Evolutionary conservation across 2,113 vertebrate species (phyloP), one percentile per base, ranked within the genome.

Genomic region (Pagrus major): DNA sequence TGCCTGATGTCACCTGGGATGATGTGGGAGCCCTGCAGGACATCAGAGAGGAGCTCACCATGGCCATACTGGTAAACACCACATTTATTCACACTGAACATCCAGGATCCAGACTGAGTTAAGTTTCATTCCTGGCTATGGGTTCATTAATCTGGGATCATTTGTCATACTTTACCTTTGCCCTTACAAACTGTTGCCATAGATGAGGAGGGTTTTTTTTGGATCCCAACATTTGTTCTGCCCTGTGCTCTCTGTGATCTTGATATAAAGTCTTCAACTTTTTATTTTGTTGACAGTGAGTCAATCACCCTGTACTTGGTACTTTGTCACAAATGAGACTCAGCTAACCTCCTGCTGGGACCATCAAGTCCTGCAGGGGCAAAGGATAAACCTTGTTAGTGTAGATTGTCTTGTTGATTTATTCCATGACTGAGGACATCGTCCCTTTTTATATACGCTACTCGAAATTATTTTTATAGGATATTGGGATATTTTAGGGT

Each of bases 1-100:
- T 99, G 31, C 98, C 98, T 0, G 96, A 97, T 46, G 98, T 99
- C 82, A 98, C 96, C 0, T 99, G 98, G 98, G 96, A 95, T 9
- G 96, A 99, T 59, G 94, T 99, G 0, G 98, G 98, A 29, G 98
- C 98, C 16, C 93, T 99, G 89, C 96, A 96, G 87, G 96, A 96
- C 65, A 88, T 99, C 88, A 95, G 97, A 4, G 97, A 98, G 79
- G 98, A 99, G 80, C 96, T 99, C 73, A 96, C 96, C 51, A 98
- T 99, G 98, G 97, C 97, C 68, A 99, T 99, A 90, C 74, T 99
- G 96, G 98, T 99, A 95, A 89, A 52, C 27, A 23, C 1, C 4
- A 33, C 6, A 33, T 9, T 9, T 21, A n/a, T 20, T 27, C 3
- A n/a, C n/a, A 29, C 5, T 21, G 31, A 2, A 9, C n/a, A n/a